phyloP scores from a whole-genome alignment of 2,113 vertebrate genomes.

The Phyllopteryx taeniolatus region DNA sequence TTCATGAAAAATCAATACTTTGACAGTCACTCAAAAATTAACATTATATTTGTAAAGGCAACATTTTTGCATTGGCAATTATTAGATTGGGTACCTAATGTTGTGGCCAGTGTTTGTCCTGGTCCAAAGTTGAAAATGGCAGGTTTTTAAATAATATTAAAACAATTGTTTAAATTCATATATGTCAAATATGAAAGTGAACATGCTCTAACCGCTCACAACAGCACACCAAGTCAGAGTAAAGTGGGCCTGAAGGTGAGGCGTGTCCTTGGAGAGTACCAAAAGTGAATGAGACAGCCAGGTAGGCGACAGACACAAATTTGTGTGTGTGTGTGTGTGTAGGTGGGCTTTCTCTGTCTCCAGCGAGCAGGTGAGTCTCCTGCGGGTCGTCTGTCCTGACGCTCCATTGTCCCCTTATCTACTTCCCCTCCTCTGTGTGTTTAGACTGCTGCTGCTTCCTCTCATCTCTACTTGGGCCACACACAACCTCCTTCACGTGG shows the following conservation, averaged over 20 bases:
- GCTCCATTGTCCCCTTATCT: constrained; percentile 72
- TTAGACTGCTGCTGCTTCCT: constrained; percentile 66
- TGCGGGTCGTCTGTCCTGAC: constrained; percentile 68
- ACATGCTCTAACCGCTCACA: not conserved
- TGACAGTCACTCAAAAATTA: too few relatives aligned
- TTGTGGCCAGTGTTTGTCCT: too few relatives aligned
- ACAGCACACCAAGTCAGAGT: not conserved
- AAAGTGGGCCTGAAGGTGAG: not conserved
- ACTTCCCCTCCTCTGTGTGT: constrained; percentile 72
- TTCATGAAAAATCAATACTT: too few relatives aligned
- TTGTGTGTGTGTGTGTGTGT: not conserved
- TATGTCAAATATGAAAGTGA: too few relatives aligned
- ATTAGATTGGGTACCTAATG: not conserved
- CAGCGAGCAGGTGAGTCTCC: constrained; percentile 57
- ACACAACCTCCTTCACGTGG: constrained; percentile 15
- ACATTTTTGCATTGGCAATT: not conserved
- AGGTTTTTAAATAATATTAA: too few relatives aligned
- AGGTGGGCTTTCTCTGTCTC: constrained; percentile 32
- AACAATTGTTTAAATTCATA: too few relatives aligned
- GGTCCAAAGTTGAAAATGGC: too few relatives aligned
- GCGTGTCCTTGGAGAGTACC: not conserved
- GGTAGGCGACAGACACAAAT: constrained; percentile 5
- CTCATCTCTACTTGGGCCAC: constrained; percentile 40
- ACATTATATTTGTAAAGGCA: too few relatives aligned
- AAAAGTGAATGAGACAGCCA: constrained; percentile 28